Evolutionary conservation across 2,113 vertebrate genomes (phyloP).

Genomic region (Craseonycteris thonglongyai): DNA sequence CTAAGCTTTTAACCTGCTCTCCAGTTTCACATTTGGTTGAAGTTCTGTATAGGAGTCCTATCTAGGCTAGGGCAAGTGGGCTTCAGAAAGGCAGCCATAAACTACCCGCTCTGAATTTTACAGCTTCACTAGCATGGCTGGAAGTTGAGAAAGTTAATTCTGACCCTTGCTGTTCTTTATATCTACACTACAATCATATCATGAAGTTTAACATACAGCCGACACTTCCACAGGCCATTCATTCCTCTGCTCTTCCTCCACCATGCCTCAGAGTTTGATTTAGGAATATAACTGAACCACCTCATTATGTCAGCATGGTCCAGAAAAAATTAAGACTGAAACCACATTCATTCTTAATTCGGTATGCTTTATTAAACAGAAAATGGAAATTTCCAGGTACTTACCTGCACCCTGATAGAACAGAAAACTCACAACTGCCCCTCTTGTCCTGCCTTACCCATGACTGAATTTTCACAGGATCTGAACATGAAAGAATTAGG

Average conservation of each 20-base stretch:
- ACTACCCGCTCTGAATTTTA: neutral
- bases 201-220: neutral
- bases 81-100: neutral
- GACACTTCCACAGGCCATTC: neutral
- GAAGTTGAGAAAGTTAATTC: neutral
- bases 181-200: neutral
- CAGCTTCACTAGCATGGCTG: neutral
- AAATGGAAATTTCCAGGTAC: slow-evolving; percentile 57
- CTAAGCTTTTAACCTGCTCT: neutral
- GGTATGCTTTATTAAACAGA: slow-evolving; percentile 71
- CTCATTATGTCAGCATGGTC: slow-evolving; percentile 72
- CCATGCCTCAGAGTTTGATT: neutral
- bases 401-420: slow-evolving; percentile 23
- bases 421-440: neutral
- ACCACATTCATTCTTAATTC: slow-evolving; percentile 72
- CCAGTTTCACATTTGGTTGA: neutral
- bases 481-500: neutral
- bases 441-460: neutral
- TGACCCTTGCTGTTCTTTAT: neutral
- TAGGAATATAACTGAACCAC: slow-evolving; percentile 59
- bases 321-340: slow-evolving; percentile 74
- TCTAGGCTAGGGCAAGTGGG: neutral
- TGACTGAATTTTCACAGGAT: neutral
- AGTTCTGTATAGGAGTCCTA: neutral
- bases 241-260: neutral